Percentiles rank a stretch among this genome's conserved stretches.
Evolutionary conservation across 2,113 vertebrate genomes (phyloP).

Genomic region (Piprites chloris): DNA sequence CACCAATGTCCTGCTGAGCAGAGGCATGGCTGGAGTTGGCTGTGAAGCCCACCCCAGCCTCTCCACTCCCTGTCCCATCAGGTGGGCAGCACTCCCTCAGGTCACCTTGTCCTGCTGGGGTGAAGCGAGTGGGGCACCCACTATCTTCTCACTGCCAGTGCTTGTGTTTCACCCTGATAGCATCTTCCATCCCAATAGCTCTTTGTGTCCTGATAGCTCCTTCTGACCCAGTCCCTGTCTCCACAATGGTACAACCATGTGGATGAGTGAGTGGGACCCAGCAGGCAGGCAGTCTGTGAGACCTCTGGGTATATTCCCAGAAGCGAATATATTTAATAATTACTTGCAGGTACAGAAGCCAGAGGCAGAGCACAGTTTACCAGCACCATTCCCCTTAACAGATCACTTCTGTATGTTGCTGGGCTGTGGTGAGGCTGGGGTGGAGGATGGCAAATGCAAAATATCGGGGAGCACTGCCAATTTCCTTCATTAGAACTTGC

Average conservation of each 20-base stretch:
- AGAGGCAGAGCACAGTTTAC: accelerated
- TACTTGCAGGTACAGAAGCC: accelerated
- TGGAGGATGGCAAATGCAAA: not conserved
- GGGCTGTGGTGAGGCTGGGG: not conserved
- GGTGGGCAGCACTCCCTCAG: accelerated
- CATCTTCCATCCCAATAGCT: not conserved
- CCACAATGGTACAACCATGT: accelerated
- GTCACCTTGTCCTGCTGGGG: not conserved
- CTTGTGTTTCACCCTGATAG: not conserved
- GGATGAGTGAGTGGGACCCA: accelerated
- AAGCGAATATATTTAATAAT: not conserved
- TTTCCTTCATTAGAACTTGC: not conserved
- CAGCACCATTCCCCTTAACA: not conserved
- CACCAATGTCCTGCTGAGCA: not conserved
- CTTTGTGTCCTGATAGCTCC: accelerated
- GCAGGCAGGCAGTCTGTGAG: not conserved
- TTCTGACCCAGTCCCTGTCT: not conserved
- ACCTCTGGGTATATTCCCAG: not conserved
- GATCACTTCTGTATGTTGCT: accelerated
- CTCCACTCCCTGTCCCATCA: accelerated
- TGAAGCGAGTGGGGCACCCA: accelerated
- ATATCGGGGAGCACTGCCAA: not conserved
- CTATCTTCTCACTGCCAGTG: not conserved
- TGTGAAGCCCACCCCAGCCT: not conserved
- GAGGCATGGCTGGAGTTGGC: accelerated